A percentile compares a stretch with the other conserved stretches of the same genome.
These are phyloP conservation scores for Callipepla squamata DNA, from an alignment of 2,113 vertebrate species.

Conservation along the genomic window DNA sequence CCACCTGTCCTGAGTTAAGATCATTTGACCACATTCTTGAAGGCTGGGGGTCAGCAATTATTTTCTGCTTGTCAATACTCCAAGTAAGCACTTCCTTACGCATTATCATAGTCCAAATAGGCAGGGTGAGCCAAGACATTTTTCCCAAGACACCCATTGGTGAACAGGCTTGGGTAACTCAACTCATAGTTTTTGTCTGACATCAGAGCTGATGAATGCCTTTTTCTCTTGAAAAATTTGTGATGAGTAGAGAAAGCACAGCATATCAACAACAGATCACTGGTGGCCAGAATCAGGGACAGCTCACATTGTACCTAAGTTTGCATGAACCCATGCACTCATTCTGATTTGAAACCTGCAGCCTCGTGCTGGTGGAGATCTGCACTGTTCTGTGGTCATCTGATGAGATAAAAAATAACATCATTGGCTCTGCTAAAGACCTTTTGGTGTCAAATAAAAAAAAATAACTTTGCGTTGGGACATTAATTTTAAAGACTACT, in stretches of 20 bases:
- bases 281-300: constrained; percentile 1
- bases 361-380: not conserved
- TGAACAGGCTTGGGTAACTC: not conserved
- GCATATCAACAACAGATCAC: not conserved
- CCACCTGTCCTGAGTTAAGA: not conserved
- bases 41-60: not conserved
- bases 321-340: not conserved
- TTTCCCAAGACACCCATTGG: not conserved
- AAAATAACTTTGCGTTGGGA: constrained; percentile 28
- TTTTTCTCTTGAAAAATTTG: constrained; percentile 49
- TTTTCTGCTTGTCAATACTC: constrained; percentile 22
- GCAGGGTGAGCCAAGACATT: not conserved
- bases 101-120: not conserved
- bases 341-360: not conserved
- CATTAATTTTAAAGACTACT: constrained; percentile 63
- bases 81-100: not conserved
- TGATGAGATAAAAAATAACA: not conserved
- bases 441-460: not conserved
- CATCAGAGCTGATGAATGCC: constrained; percentile 50
- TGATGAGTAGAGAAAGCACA: constrained; percentile 46
- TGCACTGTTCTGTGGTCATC: not conserved
- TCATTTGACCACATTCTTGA: not conserved
- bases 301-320: not conserved
- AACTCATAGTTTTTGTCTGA: constrained; percentile 33
- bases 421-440: constrained; percentile 20